Conservation (phyloP, 92 coral and sea anemone genomes). For the Actinostola sp. region DNA sequence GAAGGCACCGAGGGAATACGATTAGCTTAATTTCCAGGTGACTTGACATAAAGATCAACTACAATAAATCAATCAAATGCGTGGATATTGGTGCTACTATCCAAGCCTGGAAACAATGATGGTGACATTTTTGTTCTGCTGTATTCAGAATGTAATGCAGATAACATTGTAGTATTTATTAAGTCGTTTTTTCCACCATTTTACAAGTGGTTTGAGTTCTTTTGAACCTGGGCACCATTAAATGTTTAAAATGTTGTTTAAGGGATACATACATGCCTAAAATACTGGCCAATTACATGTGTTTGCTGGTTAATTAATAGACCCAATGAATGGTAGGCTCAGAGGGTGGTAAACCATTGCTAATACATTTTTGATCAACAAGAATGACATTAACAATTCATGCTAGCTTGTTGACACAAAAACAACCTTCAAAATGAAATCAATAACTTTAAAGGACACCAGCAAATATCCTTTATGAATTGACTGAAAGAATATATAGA, state of each 20-base stretch:
- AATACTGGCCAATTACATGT: conserved; percentile 24
- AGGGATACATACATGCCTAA: conserved; percentile 6
- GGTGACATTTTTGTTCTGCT: too few relatives aligned
- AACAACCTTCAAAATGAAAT: not conserved
- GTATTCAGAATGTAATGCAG: too few relatives aligned
- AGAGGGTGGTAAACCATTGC: conserved; percentile 18
- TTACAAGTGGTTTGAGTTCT: not conserved
- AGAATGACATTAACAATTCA: conserved; percentile 3
- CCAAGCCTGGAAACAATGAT: too few relatives aligned
- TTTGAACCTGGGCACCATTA: conserved; percentile 10
- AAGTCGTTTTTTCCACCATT: not conserved
- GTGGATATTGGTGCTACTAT: too few relatives aligned
- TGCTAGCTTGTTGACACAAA: conserved; percentile 17
- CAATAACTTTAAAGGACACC: not conserved
- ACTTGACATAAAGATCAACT: not conserved
- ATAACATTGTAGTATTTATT: not conserved
- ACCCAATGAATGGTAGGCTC: conserved; percentile 14
- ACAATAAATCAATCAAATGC: not conserved
- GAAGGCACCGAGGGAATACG: not conserved
- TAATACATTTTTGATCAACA: conserved; percentile 24
- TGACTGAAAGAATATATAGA: too few relatives aligned
- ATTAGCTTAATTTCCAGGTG: not conserved
- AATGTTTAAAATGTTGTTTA: conserved; percentile 11
- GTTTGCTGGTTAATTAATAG: conserved; percentile 10
- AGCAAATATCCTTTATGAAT: too few relatives aligned